Evolutionary conservation across 2,797 vertebrate genomes (phyloP).

Genomic region (Tenualosa ilisha): DNA sequence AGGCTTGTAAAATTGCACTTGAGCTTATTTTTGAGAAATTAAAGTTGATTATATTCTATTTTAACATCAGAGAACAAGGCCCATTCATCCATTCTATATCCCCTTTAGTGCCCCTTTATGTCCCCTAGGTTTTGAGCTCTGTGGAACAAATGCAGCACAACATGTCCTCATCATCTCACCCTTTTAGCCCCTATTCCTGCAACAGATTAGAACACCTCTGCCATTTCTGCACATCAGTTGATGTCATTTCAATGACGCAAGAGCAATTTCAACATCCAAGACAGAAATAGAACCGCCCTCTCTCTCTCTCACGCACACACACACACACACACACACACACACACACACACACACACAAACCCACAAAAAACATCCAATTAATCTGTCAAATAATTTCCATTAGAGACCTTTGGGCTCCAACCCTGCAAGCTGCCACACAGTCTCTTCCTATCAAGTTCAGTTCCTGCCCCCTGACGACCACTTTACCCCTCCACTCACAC

Average conservation of each 20-base stretch:
- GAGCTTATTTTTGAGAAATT: too few relatives aligned
- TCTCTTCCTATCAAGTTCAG: not conserved
- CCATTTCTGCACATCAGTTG: too few relatives aligned
- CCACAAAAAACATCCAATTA: not conserved
- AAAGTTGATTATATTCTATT: too few relatives aligned
- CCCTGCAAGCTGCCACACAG: not conserved
- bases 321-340: slow-evolving; percentile 5
- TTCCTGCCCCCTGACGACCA: not conserved
- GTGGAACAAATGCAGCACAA: not conserved
- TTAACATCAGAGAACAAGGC: too few relatives aligned
- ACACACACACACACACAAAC: not conserved
- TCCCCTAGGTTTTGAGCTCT: not conserved
- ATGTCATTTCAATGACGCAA: not conserved
- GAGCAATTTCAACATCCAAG: not conserved
- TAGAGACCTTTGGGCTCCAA: not conserved
- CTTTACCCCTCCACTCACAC: not conserved
- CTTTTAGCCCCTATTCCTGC: too few relatives aligned
- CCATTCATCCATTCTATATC: too few relatives aligned
- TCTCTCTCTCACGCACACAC: not conserved
- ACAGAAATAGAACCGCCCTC: too few relatives aligned
- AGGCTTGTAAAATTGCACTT: too few relatives aligned
- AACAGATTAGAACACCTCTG: too few relatives aligned
- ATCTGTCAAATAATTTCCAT: slow-evolving; percentile 11
- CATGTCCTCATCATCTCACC: not conserved
- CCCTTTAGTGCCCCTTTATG: too few relatives aligned